Percentiles rank a stretch among this genome's conserved stretches.
These are phyloP conservation scores for Metellina segmentata DNA, from an alignment of 2,888 invertebrate genomes.

Conservation along the genomic window DNA sequence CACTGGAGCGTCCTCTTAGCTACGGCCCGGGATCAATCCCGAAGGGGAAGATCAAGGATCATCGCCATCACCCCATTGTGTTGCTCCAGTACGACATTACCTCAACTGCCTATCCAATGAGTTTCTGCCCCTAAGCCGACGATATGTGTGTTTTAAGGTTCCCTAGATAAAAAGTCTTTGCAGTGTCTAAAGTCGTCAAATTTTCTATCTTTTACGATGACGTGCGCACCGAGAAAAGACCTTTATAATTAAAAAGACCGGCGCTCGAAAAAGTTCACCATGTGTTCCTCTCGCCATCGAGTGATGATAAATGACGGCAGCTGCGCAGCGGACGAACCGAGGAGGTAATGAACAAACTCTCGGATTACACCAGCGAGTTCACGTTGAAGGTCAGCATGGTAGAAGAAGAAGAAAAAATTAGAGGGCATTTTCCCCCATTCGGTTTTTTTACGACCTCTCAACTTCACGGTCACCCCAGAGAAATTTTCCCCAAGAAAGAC, in stretches of 20 bases:
- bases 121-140: too few relatives aligned
- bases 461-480: not conserved
- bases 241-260: conserved; percentile 13
- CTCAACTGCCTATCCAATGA: too few relatives aligned
- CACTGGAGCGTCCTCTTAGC: too few relatives aligned
- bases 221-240: not conserved
- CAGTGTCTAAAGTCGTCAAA: too few relatives aligned
- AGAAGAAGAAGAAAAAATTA: not conserved
- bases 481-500: not conserved
- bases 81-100: too few relatives aligned
- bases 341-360: conserved; percentile 38
- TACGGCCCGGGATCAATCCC: too few relatives aligned
- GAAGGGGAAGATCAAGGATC: too few relatives aligned
- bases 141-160: too few relatives aligned
- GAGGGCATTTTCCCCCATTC: too few relatives aligned
- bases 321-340: conserved; percentile 35
- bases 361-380: conserved; percentile 22
- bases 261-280: conserved; percentile 51
- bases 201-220: not conserved
- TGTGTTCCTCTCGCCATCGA: conserved; percentile 17
- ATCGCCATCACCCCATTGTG: too few relatives aligned
- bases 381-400: conserved; percentile 56
- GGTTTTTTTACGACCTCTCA: not conserved
- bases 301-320: conserved; percentile 62
- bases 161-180: too few relatives aligned